A percentile compares a stretch with the other conserved stretches of the same genome.
Conservation (phyloP, 2,113 vertebrate genomes). For the Blennius ocellaris region DNA sequence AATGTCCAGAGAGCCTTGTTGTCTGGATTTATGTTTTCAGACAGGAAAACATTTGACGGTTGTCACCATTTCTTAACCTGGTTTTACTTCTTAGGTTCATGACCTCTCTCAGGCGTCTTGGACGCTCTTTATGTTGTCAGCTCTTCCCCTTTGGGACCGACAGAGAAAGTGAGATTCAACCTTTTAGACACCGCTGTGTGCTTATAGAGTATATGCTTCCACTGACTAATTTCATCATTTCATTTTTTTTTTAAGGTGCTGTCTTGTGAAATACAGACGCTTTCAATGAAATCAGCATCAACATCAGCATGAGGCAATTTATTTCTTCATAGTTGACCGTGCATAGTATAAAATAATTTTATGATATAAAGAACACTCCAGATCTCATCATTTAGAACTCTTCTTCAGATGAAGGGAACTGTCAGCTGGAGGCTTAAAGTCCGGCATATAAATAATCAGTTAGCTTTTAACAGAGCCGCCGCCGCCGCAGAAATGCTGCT, state of each 20-base stretch:
- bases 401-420: too few species aligned
- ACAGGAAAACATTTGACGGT: slow-evolving; percentile 49
- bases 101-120: slow-evolving; percentile 51
- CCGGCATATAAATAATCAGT: slow-evolving; percentile 40
- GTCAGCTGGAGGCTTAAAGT: slow-evolving; percentile 9
- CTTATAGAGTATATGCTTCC: slow-evolving; percentile 1
- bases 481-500: slow-evolving; percentile 52
- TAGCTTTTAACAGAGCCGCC: slow-evolving; percentile 51
- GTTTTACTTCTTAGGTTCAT: slow-evolving; percentile 63
- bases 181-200: slow-evolving; percentile 36
- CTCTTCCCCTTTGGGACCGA: slow-evolving; percentile 29
- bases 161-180: slow-evolving; percentile 20
- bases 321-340: neutral
- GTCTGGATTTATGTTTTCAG: slow-evolving; percentile 35
- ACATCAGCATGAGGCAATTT: neutral
- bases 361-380: neutral
- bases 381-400: neutral
- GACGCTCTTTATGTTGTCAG: slow-evolving; percentile 54
- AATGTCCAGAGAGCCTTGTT: slow-evolving; percentile 9
- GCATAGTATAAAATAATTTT: slow-evolving; percentile 5
- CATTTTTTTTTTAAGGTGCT: neutral
- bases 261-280: neutral
- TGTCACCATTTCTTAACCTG: slow-evolving; percentile 49
- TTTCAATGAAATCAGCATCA: neutral
- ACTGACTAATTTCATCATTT: slow-evolving; percentile 7